Percentiles rank a stretch among this genome's conserved stretches.
Conservation (phyloP, 2,113 vertebrate genomes). For the Burhinus oedicnemus region DNA sequence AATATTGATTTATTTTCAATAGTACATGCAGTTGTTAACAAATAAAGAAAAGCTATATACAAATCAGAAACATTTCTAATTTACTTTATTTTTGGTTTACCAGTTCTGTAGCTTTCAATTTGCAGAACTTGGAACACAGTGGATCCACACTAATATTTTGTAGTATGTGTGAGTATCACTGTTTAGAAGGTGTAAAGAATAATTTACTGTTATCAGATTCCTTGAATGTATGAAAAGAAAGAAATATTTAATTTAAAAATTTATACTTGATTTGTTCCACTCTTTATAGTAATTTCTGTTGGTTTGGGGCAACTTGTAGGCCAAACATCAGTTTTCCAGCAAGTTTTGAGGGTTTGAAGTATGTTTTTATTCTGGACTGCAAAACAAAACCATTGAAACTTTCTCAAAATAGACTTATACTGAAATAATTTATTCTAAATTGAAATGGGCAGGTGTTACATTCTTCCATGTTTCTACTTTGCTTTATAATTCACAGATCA, state of each 20-base stretch:
- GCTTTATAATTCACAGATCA: neutral
- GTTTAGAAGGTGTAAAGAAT: neutral
- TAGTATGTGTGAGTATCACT: neutral
- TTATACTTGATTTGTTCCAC: fast-evolving
- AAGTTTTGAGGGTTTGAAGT: neutral
- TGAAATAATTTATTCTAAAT: neutral
- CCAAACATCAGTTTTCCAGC: neutral
- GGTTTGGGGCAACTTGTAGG: neutral
- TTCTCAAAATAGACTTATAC: neutral
- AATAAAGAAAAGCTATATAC: neutral
- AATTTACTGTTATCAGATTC: neutral
- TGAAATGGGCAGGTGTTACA: neutral
- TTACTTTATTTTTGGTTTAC: neutral
- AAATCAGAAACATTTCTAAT: neutral
- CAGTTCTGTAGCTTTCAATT: neutral
- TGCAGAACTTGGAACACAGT: neutral
- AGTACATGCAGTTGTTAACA: neutral
- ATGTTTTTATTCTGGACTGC: neutral
- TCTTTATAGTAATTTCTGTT: neutral
- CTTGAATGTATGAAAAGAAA: neutral
- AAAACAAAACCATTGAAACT: neutral
- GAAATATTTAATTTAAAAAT: neutral
- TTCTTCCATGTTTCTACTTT: neutral
- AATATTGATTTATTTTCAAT: neutral
- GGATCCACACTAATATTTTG: neutral